Evolutionary conservation across 2,113 vertebrate genomes (phyloP).

Genomic region (Circaetus cinerascens): DNA sequence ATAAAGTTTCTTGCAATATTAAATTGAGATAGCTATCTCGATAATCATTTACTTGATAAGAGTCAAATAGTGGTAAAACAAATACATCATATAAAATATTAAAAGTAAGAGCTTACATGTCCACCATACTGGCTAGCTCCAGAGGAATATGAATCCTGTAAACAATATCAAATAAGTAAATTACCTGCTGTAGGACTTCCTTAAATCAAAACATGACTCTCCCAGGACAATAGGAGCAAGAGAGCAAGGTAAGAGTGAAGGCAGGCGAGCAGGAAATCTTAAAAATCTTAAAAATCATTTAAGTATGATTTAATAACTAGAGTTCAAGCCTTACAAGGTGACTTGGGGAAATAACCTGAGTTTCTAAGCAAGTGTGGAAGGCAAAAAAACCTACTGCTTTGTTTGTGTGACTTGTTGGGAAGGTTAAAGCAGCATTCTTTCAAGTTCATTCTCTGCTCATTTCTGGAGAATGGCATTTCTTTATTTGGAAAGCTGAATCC

Average conservation of each 20-base stretch:
- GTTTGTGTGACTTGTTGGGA: not conserved
- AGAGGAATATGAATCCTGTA: constrained; percentile 45
- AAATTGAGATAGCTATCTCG: not conserved
- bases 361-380: not conserved
- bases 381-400: not conserved
- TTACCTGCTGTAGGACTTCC: not conserved
- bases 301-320: not conserved
- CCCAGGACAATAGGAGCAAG: not conserved
- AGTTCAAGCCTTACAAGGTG: not conserved
- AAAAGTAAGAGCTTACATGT: constrained; percentile 2
- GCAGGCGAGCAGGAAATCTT: not conserved
- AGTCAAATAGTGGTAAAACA: not conserved
- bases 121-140: constrained; percentile 43
- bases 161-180: not conserved
- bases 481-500: not conserved
- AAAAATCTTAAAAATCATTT: not conserved
- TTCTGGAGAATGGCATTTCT: not conserved
- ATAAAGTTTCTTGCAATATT: not conserved
- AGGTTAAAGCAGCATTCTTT: not conserved
- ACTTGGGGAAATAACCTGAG: not conserved
- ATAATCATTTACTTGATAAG: not conserved
- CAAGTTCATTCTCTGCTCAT: not conserved
- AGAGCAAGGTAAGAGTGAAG: not conserved
- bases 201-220: not conserved
- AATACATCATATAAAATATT: not conserved